Evolutionary conservation across 2,797 vertebrate genomes (phyloP).

Genomic region (Lateolabrax maculatus): DNA sequence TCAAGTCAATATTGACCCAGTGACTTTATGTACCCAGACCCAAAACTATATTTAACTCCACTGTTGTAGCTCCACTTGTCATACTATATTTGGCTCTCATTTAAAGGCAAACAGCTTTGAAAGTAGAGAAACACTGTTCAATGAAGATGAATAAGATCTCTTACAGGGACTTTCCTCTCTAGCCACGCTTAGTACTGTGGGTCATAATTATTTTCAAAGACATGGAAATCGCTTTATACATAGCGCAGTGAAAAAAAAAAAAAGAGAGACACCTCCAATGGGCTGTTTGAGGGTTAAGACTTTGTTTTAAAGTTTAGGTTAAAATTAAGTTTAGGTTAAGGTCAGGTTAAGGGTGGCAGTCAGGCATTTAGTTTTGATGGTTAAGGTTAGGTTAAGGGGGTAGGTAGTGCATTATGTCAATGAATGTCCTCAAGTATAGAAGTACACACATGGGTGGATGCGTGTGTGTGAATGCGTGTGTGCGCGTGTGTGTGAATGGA

Average conservation of each 20-base stretch:
- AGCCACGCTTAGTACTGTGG: conserved; percentile 24
- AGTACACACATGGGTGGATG: too few species aligned
- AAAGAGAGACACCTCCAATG: too few species aligned
- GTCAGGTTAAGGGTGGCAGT: too few species aligned
- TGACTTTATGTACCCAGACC: conserved; percentile 64
- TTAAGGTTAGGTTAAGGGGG: too few species aligned
- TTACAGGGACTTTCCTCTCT: conserved; percentile 57
- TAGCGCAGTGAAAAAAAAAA: conserved; percentile 1
- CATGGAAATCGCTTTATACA: neutral
- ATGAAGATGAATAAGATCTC: conserved; percentile 30
- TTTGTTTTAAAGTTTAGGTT: too few species aligned
- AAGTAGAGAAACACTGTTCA: conserved; percentile 28
- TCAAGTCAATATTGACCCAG: conserved; percentile 83
- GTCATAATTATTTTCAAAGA: conserved; percentile 35
- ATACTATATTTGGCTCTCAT: conserved; percentile 70
- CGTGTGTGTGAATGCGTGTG: neutral
- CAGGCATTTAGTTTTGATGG: too few species aligned
- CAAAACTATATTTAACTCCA: conserved; percentile 74
- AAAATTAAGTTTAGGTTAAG: too few species aligned
- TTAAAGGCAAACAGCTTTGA: conserved; percentile 62
- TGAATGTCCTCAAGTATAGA: too few species aligned
- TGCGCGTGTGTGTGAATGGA: conserved; percentile 2
- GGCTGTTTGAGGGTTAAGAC: too few species aligned
- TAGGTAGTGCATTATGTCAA: too few species aligned
- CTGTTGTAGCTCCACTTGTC: conserved; percentile 48